These are phyloP conservation scores for Taurulus bubalis DNA, from an alignment of 2,113 vertebrate species.

Conservation along the genomic window DNA sequence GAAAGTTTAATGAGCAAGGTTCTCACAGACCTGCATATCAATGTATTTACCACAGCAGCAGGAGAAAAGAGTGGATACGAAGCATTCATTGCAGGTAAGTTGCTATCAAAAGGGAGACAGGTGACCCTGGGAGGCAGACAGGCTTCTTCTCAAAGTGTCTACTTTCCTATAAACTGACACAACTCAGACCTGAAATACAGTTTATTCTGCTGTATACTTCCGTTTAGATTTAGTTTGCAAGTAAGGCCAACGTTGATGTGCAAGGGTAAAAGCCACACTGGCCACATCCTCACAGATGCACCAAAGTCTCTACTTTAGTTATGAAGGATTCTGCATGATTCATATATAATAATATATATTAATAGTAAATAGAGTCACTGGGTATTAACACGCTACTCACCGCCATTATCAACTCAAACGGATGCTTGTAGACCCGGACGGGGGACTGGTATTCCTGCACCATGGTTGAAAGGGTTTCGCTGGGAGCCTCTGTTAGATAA, in stretches of 20 bases:
- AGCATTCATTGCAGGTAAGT: neutral
- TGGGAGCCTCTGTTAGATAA: constrained; percentile 7
- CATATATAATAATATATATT: neutral
- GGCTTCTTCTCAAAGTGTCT: neutral
- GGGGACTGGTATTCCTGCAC: constrained; percentile 98
- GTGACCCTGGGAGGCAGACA: constrained; percentile 21
- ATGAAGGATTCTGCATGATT: neutral
- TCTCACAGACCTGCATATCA: neutral
- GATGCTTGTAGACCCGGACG: constrained; percentile 93
- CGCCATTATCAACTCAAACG: constrained; percentile 97
- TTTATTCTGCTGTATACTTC: too few relatives aligned
- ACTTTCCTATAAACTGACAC: neutral
- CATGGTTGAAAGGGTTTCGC: constrained; percentile 81
- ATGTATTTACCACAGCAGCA: neutral
- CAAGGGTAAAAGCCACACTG: neutral
- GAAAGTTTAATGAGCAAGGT: neutral
- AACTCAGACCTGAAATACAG: neutral
- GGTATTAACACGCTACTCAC: constrained; percentile 83
- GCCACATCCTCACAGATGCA: neutral
- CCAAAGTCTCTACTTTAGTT: neutral
- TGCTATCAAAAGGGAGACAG: neutral
- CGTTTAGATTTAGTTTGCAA: neutral
- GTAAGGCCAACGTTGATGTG: neutral
- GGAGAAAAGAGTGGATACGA: neutral
- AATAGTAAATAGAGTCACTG: neutral